Conservation (phyloP, 2,888 invertebrate genomes). For the Dugesia japonica region DNA sequence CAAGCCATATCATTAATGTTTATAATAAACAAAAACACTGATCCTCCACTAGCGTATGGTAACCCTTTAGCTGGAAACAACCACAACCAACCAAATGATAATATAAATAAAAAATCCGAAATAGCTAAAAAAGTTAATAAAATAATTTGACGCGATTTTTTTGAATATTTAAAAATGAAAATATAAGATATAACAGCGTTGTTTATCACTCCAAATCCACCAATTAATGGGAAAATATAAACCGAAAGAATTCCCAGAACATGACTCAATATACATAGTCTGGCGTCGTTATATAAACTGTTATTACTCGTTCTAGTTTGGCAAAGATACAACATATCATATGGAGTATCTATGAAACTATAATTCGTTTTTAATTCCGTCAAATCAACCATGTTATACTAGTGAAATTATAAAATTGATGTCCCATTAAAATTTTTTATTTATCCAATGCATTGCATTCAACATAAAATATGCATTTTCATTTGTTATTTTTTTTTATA, state of each 20-base stretch:
- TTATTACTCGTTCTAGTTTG: not conserved
- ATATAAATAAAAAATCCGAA: constrained; percentile 5
- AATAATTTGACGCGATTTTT: constrained; percentile 5
- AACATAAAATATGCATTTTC: too few species aligned
- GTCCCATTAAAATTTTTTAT: too few species aligned
- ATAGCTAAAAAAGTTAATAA: not conserved
- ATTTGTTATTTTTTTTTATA: too few species aligned
- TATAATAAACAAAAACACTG: not conserved
- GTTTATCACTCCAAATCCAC: not conserved
- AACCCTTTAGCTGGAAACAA: constrained; percentile 25
- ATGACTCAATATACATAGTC: not conserved
- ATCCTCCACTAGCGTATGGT: constrained; percentile 17
- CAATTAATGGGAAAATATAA: constrained; percentile 5
- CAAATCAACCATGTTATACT: not conserved
- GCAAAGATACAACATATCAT: constrained; percentile 1
- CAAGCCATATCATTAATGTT: not conserved
- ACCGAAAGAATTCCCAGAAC: constrained; percentile 7
- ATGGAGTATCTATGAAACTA: constrained; percentile 22
- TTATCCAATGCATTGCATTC: too few species aligned
- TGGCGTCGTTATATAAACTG: not conserved
- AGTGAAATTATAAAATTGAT: too few species aligned
- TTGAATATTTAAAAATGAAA: not conserved
- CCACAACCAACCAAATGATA: constrained; percentile 27
- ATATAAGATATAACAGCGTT: constrained; percentile 21
- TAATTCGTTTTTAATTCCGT: not conserved